Conservation (phyloP, 1,140 invertebrate species). For the Ceratosolen fusciceps region DNA sequence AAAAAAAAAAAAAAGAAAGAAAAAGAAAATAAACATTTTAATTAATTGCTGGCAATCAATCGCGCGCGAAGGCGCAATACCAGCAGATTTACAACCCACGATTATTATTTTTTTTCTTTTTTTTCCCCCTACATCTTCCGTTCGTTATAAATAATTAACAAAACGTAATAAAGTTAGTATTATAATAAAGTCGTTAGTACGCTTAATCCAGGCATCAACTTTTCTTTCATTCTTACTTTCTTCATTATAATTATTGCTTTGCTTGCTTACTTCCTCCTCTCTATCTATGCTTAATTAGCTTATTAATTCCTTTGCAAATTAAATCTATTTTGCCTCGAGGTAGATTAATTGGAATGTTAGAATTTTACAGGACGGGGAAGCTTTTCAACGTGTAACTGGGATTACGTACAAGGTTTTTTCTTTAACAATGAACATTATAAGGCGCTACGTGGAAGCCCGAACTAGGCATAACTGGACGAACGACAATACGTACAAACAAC, state of each 20-base stretch:
- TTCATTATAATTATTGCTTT: not conserved
- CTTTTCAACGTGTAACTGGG: constrained; percentile 18
- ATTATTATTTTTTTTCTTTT: constrained; percentile 42
- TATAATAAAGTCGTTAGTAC: constrained; percentile 49
- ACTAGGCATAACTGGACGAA: constrained; percentile 44
- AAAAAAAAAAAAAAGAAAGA: too few relatives aligned
- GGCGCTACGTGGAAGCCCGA: constrained; percentile 53
- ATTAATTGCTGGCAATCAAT: constrained; percentile 24
- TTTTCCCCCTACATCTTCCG: too few relatives aligned
- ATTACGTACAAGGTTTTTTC: constrained; percentile 27
- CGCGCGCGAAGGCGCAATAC: not conserved
- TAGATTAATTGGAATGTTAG: constrained; percentile 42
- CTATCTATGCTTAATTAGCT: not conserved
- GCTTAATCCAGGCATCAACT: constrained; percentile 30
- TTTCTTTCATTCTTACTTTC: constrained; percentile 1
- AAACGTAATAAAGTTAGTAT: constrained; percentile 52
- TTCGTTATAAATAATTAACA: constrained; percentile 68
- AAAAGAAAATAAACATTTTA: too few relatives aligned
- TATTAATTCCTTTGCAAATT: not conserved
- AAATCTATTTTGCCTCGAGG: constrained; percentile 8
- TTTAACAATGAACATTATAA: constrained; percentile 41
- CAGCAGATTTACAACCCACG: constrained; percentile 38
- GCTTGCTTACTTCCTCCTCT: not conserved
- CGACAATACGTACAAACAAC: constrained; percentile 45
- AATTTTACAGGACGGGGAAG: constrained; percentile 34